Evolutionary conservation across 2,888 invertebrate genomes (phyloP).

Genomic region (Pteria penguin): DNA sequence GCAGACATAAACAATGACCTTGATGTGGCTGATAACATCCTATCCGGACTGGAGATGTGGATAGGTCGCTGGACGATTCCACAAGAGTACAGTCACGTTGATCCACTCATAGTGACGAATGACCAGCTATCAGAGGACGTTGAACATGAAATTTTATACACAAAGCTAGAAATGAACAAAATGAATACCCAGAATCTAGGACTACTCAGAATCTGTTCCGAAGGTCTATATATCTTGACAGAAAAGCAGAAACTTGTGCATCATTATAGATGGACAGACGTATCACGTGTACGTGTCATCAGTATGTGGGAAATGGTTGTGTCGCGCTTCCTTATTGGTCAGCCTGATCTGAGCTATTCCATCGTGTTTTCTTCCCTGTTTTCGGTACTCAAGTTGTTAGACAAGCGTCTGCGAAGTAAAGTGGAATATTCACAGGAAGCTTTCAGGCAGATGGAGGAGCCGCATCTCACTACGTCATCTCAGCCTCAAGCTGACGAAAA

Average conservation of each 20-base stretch:
- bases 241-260: slow-evolving; percentile 54
- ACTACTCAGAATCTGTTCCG: slow-evolving; percentile 49
- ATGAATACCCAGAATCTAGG: slow-evolving; percentile 50
- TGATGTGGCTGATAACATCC: slow-evolving; percentile 63
- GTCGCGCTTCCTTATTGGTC: slow-evolving; percentile 58
- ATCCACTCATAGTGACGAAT: slow-evolving; percentile 56
- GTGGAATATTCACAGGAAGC: slow-evolving; percentile 47
- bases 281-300: slow-evolving; percentile 60
- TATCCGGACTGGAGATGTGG: slow-evolving; percentile 66
- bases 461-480: background rate
- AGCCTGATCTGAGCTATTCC: slow-evolving; percentile 59
- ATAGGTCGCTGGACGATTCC: slow-evolving; percentile 67
- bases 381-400: slow-evolving; percentile 51
- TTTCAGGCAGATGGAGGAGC: background rate
- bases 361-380: slow-evolving; percentile 58
- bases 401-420: slow-evolving; percentile 51
- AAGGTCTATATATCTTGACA: slow-evolving; percentile 58
- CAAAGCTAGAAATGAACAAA: slow-evolving; percentile 48
- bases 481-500: background rate
- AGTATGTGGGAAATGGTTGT: slow-evolving; percentile 64
- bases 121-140: slow-evolving; percentile 61
- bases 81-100: slow-evolving; percentile 46
- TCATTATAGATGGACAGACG: slow-evolving; percentile 56
- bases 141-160: slow-evolving; percentile 60
- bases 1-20: slow-evolving; percentile 69